These are phyloP conservation scores for Amblyopsis hoosieri DNA, from an alignment of 2,797 vertebrate species.

Conservation along the genomic window DNA sequence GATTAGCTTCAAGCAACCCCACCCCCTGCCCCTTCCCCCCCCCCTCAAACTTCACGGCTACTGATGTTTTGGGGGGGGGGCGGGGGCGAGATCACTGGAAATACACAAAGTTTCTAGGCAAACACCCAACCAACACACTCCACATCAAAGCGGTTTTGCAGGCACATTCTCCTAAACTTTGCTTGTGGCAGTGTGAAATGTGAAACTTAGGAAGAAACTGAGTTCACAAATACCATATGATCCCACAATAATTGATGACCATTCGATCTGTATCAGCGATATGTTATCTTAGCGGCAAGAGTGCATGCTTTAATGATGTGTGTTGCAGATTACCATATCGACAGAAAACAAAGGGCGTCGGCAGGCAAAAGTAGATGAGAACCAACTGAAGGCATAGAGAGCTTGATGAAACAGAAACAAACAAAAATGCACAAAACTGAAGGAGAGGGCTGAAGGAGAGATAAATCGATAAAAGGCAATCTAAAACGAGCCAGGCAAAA, in stretches of 20 bases:
- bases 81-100: conserved; percentile 33
- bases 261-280: conserved; percentile 45
- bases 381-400: conserved; percentile 51
- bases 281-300: conserved; percentile 42
- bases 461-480: conserved; percentile 58
- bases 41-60: conserved; percentile 39
- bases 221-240: conserved; percentile 22
- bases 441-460: conserved; percentile 37
- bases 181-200: conserved; percentile 43
- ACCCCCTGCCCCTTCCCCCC: conserved; percentile 29
- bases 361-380: conserved; percentile 53
- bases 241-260: conserved; percentile 33
- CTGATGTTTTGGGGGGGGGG: conserved; percentile 51
- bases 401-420: conserved; percentile 35
- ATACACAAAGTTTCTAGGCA: conserved; percentile 42
- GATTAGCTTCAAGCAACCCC: conserved; percentile 67
- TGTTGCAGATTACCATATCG: conserved; percentile 53
- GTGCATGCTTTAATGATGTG: conserved; percentile 44
- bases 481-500: conserved; percentile 29
- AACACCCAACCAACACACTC: conserved; percentile 41
- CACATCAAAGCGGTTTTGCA: conserved; percentile 47
- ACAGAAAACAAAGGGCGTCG: conserved; percentile 49
- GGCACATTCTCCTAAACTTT: conserved; percentile 41
- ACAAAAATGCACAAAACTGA: conserved; percentile 34
- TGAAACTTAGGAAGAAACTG: conserved; percentile 42